phyloP scores from a whole-genome alignment of 2,113 vertebrate genomes.

The Nothocercus nigrocapillus region DNA sequence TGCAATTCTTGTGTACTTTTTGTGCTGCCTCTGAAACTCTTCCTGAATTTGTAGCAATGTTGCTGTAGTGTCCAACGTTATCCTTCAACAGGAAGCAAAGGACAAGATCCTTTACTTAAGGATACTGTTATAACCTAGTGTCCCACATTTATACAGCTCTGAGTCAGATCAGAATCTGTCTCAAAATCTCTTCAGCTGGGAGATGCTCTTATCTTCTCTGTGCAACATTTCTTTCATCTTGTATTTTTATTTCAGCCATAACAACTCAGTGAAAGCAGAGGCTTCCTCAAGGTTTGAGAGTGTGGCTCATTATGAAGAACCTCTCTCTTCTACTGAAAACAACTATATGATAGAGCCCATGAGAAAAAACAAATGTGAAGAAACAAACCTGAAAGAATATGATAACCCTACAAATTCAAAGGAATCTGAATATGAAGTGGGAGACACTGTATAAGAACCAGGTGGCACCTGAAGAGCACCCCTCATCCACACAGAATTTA shows the following conservation, averaged over 20 bases:
- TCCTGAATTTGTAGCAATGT: not conserved
- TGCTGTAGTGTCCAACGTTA: not conserved
- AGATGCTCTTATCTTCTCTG: not conserved
- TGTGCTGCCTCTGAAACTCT: not conserved
- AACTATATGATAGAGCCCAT: not conserved
- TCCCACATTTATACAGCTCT: not conserved
- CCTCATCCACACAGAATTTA: not conserved
- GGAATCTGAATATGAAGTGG: constrained; percentile 30
- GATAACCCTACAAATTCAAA: not conserved
- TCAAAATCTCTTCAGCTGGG: not conserved
- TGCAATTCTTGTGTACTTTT: not conserved
- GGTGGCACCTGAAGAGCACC: not conserved
- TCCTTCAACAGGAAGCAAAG: not conserved
- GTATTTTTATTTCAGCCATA: constrained; percentile 34
- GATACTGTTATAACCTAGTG: not conserved
- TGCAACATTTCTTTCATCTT: not conserved
- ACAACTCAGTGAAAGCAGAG: not conserved
- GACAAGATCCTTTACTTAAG: not conserved
- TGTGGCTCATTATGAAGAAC: constrained; percentile 10
- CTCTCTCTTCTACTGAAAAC: constrained; percentile 11
- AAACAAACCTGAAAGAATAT: not conserved
- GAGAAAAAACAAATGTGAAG: not conserved
- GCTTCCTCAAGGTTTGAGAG: not conserved
- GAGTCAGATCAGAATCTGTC: not conserved
- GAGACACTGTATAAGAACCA: not conserved